A percentile compares a stretch with the other conserved stretches of the same genome.
phyloP scores from a whole-genome alignment of 2,113 vertebrate genomes.

The Grammomys surdaster region DNA sequence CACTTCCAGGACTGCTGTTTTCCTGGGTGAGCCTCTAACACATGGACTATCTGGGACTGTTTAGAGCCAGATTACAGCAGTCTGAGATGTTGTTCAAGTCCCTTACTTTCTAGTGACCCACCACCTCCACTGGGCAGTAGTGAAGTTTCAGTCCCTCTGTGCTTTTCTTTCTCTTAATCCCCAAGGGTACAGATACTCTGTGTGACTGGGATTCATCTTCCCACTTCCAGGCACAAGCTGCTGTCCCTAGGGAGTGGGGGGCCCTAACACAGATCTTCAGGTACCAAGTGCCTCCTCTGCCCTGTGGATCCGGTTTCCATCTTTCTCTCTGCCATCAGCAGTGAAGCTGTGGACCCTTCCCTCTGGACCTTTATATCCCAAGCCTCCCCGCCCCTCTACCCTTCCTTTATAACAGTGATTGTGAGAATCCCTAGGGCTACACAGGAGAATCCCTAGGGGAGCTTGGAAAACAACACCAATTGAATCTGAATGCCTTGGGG shows the following conservation, averaged over 20 bases:
- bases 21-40: background rate
- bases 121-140: background rate
- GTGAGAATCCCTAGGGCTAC: background rate
- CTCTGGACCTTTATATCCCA: background rate
- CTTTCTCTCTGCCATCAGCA: background rate
- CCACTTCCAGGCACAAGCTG: background rate
- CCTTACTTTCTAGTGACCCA: background rate
- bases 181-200: background rate
- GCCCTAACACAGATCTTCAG: background rate
- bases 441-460: background rate
- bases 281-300: background rate
- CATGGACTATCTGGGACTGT: background rate
- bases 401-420: background rate
- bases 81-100: background rate
- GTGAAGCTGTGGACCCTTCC: background rate
- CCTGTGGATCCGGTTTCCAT: accelerated
- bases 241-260: accelerated
- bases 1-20: background rate
- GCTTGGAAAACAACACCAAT: background rate
- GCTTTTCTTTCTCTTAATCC: background rate
- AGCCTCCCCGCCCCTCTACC: too few species aligned
- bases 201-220: background rate
- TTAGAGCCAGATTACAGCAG: background rate
- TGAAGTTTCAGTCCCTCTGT: background rate
- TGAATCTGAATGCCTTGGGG: background rate